Conservation (phyloP, 2,113 vertebrate genomes). For the Tachysurus fulvidraco region DNA sequence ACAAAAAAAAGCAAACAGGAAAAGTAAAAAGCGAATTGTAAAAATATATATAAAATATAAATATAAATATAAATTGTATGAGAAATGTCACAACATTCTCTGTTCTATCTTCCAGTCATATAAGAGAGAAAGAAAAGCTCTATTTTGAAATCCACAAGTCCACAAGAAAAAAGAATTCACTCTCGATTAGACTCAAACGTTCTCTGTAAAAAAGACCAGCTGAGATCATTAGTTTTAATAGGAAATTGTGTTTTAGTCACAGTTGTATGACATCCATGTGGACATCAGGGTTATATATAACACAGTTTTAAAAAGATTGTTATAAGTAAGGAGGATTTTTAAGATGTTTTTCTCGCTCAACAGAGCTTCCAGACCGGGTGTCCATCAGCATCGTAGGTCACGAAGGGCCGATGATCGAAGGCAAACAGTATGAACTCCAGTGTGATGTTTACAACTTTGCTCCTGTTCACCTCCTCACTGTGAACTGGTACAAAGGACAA, state of each 20-base stretch:
- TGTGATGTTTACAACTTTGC: conserved; percentile 66
- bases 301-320: not conserved
- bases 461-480: conserved; percentile 59
- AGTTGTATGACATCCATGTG: not conserved
- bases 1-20: no score
- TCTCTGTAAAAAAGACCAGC: no score
- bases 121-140: not conserved
- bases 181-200: no score
- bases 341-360: not conserved
- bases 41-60: not conserved
- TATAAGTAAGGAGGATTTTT: not conserved
- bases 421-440: conserved; percentile 51
- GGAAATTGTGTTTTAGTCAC: not conserved
- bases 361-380: conserved; percentile 68
- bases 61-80: not conserved
- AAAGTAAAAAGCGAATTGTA: not conserved
- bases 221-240: not conserved
- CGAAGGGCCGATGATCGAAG: conserved; percentile 47
- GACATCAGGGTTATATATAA: not conserved
- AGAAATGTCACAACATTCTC: not conserved
- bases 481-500: conserved; percentile 48
- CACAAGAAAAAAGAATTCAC: not conserved
- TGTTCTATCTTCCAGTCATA: not conserved
- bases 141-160: not conserved
- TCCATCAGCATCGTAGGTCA: conserved; percentile 37